Conservation (phyloP, 2,888 invertebrate genomes). For the Corythucha ciliata region DNA sequence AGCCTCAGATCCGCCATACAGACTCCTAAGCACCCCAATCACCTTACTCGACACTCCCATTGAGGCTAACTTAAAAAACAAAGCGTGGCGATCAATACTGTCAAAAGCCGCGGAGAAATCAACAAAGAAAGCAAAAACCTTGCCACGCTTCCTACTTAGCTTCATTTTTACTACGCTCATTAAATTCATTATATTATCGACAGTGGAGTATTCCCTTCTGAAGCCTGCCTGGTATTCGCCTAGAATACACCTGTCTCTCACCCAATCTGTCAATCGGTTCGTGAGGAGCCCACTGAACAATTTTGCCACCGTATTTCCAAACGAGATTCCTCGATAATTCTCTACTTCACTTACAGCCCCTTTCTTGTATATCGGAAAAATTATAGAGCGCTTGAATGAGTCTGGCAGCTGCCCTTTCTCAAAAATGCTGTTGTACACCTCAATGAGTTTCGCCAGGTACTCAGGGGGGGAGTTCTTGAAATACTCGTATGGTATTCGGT, state of each 20-base stretch:
- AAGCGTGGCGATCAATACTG: slow-evolving; percentile 10
- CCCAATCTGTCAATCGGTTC: slow-evolving; percentile 7
- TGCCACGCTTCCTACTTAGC: background rate
- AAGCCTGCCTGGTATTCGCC: slow-evolving; percentile 17
- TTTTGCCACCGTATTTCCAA: slow-evolving; percentile 12
- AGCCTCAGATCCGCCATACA: no score
- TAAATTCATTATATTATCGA: slow-evolving; percentile 11
- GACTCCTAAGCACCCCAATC: no score
- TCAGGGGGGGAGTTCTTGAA: slow-evolving; percentile 7
- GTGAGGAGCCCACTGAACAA: slow-evolving; percentile 1
- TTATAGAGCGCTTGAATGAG: slow-evolving; percentile 9
- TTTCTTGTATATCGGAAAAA: slow-evolving; percentile 20
- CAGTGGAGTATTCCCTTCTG: slow-evolving; percentile 14
- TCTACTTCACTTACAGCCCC: background rate
- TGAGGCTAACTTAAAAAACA: slow-evolving; percentile 12
- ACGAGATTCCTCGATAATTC: slow-evolving; percentile 16
- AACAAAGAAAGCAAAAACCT: slow-evolving; percentile 21
- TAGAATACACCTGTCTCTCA: background rate
- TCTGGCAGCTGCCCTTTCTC: slow-evolving; percentile 10
- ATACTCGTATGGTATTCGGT: slow-evolving; percentile 19
- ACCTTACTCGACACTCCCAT: slow-evolving; percentile 19
- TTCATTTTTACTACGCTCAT: slow-evolving; percentile 5
- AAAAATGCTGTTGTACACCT: slow-evolving; percentile 18
- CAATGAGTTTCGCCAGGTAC: slow-evolving; percentile 1
- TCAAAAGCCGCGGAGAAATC: slow-evolving; percentile 23